Evolutionary conservation across 2,888 invertebrate species (phyloP), one percentile per base, ranked within the genome.

Genomic region (Scaptodrosophila latifasciaeformis): DNA sequence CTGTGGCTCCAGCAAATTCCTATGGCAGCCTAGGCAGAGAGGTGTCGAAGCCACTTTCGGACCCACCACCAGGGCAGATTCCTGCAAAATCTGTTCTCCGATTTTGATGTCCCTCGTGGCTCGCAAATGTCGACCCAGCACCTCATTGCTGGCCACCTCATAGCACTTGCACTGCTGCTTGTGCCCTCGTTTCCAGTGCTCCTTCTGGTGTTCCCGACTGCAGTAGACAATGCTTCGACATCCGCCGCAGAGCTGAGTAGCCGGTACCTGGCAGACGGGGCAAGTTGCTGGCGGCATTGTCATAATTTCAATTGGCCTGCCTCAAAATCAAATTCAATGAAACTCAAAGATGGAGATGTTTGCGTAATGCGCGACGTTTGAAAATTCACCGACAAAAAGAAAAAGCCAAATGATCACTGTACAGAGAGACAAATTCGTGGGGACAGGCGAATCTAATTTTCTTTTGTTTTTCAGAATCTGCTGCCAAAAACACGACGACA

Each of bases 211-310:
- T 2, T 90, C 90, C 68, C 88, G 89, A 34, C 90, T 89, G 84
- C 93, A 93, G 83, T 93, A 93, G 77, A 89, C 91, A 0, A 91
- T 90, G 9, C 88, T 86, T 67, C 90, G 90, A 84, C 93, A 93
- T 4, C 90, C 91, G 37, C 90, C 90, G 68, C 93, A 93, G 53
- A 90, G 89, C 62, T 91, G 90, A 54, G 88, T 88, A 0, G 92
- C 90, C 45, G 89, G 87, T 62, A 88, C 87, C 52, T 89, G 88
- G 80, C 92, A 93, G 43, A 91, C 86, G 49, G 89, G 90, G 76
- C 92, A 92, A 15, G 49, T 63, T 13, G 62, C 65, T 21, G 65
- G 66, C 34, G 67, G 29, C 59, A 57, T 46, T 56, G 54, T 70
- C 18, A 27, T 48, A 27, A 17, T 49, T 39, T 17, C 9, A 37